Evolutionary conservation across 2,888 invertebrate species (phyloP).

Genomic region (Perdita meconis): DNA sequence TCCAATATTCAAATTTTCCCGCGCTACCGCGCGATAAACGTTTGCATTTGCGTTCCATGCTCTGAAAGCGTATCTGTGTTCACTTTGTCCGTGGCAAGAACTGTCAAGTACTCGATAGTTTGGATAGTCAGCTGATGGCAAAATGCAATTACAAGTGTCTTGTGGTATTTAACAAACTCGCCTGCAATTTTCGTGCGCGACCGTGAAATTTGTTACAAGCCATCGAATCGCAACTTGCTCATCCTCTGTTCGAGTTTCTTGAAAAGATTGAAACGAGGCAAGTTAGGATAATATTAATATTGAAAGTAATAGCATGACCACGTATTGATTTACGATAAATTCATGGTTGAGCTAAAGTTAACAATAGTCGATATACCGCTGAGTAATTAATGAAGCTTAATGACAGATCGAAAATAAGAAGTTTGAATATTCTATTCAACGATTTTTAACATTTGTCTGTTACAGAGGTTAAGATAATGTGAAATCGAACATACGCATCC

Average conservation of each 20-base stretch:
- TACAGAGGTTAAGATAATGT: conserved; percentile 55
- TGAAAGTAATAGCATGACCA: conserved; percentile 33
- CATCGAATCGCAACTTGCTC: neutral
- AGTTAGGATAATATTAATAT: conserved; percentile 27
- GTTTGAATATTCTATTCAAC: neutral
- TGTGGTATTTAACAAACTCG: conserved; percentile 57
- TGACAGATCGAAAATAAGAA: neutral
- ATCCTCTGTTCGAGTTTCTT: conserved; percentile 9
- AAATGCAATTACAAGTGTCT: conserved; percentile 61
- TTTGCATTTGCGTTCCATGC: neutral
- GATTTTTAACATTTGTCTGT: neutral
- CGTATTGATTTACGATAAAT: conserved; percentile 64
- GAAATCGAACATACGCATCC: neutral
- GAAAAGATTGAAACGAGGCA: conserved; percentile 35
- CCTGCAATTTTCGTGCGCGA: conserved; percentile 36
- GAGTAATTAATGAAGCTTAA: neutral
- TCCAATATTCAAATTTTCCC: conserved; percentile 24
- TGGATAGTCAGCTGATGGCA: conserved; percentile 69
- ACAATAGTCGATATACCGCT: conserved; percentile 24
- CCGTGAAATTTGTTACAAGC: conserved; percentile 27
- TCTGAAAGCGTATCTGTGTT: conserved; percentile 3
- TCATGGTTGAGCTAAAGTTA: conserved; percentile 47
- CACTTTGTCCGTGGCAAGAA: conserved; percentile 22
- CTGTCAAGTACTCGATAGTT: conserved; percentile 67
- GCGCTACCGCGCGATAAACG: neutral